Conservation (phyloP, 2,888 invertebrate genomes). For the Aproaerema taeniolella region DNA sequence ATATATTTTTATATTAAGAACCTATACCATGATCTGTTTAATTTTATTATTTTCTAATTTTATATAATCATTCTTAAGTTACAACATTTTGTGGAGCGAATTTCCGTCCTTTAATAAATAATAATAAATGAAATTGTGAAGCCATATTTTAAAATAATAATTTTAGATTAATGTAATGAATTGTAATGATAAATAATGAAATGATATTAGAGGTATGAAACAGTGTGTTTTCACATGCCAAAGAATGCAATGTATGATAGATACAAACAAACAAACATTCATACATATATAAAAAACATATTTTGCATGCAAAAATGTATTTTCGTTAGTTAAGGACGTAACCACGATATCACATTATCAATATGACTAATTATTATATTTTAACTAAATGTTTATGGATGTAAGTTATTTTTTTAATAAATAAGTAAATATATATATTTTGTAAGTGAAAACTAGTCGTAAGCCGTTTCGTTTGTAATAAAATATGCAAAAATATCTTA, state of each 20-base stretch:
- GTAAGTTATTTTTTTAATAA: constrained; percentile 44
- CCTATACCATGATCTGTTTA: constrained; percentile 8
- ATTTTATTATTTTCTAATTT: neutral
- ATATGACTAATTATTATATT: no score
- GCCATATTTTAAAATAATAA: constrained; percentile 35
- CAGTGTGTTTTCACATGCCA: constrained; percentile 54
- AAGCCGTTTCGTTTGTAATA: constrained; percentile 63
- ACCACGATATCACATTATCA: constrained; percentile 23
- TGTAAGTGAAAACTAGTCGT: constrained; percentile 57
- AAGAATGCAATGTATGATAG: constrained; percentile 52
- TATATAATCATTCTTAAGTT: constrained; percentile 10
- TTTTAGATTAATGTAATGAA: constrained; percentile 10
- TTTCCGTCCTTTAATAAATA: constrained; percentile 42
- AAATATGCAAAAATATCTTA: constrained; percentile 26
- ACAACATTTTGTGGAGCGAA: constrained; percentile 33
- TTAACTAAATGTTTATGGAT: constrained; percentile 26
- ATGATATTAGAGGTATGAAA: constrained; percentile 29
- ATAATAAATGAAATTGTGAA: no score
- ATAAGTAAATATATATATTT: constrained; percentile 36
- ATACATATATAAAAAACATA: constrained; percentile 32
- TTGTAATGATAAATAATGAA: constrained; percentile 22
- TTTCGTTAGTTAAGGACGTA: constrained; percentile 20
- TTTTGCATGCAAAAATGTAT: constrained; percentile 53
- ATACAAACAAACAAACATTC: constrained; percentile 45
- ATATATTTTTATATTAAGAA: constrained; percentile 3